Evolutionary conservation across 1,140 invertebrate genomes (phyloP).

Genomic region (Nymphalis io): DNA sequence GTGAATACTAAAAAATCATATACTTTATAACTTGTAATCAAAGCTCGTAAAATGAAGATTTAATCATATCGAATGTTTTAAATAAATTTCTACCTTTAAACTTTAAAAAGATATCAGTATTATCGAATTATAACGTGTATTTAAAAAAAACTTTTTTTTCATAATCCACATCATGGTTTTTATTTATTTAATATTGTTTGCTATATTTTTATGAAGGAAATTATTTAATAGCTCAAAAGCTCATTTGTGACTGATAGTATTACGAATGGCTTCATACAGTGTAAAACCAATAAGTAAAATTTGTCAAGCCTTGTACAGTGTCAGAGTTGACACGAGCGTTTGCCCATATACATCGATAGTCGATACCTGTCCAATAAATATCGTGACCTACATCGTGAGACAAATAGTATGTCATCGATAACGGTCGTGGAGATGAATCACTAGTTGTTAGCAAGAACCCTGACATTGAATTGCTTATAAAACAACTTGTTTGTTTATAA

Average conservation of each 20-base stretch:
- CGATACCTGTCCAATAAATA: constrained; percentile 24
- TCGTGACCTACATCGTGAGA: constrained; percentile 3
- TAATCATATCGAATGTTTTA: no score
- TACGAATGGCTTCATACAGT: constrained; percentile 5
- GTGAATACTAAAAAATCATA: no score
- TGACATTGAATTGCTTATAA: constrained; percentile 4
- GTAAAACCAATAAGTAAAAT: constrained; percentile 6
- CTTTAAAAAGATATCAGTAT: no score
- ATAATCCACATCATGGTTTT: no score
- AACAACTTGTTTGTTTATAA: background rate
- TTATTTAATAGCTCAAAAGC: background rate
- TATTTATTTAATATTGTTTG: no score
- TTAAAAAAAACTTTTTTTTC: no score
- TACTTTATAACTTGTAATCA: no score
- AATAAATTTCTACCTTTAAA: no score
- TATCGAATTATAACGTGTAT: no score
- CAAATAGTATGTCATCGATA: constrained; percentile 11
- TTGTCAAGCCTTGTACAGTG: constrained; percentile 8
- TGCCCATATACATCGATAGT: constrained; percentile 16
- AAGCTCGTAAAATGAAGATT: no score
- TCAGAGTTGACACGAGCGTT: constrained; percentile 14
- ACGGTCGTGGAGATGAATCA: constrained; percentile 2
- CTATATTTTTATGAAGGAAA: background rate
- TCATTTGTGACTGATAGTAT: constrained; percentile 2
- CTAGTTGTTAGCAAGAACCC: constrained; percentile 2